Evolutionary conservation across 1,140 invertebrate genomes (phyloP), one percentile per base, ranked within the genome.

Genomic region (Cheumatopsyche charites): DNA sequence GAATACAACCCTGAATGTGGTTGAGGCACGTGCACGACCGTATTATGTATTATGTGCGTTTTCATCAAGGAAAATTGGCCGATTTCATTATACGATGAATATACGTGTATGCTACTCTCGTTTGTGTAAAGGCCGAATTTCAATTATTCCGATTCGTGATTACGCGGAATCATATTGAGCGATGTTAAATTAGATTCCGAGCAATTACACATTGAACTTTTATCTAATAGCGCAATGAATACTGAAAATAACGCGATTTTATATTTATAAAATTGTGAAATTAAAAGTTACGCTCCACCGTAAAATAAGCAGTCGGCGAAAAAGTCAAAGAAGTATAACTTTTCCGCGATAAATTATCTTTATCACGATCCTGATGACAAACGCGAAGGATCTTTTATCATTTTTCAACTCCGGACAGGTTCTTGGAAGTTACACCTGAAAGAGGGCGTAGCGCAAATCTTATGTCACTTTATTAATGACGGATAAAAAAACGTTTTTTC

Each of bases 331-430:
- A 4, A 23, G 21, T 9, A 7, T 25, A 58, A 25, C 55, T 58
- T 58, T 58, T 58, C 55, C 21, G 55, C 55, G 55, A 58, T 58
- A 58, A 58, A 58, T 58, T 58, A 58, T 58, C 55, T 58, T 58
- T 58, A 58, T 58, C 55, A 23, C 55, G 55, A 58, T 58, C 55
- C 55, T 26, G 55, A 25, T 58, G 55, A 58, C 55, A 58, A 58
- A 58, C 55, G 55, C 55, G 55, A 58, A 58, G 55, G 55, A 58
- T 58, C 55, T 58, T 58, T 58, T 58, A 58, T 58, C 55, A 58
- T 58, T 58, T 58, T 58, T 58, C 55, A 58, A 58, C 21, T 58
- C 21, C 21, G 55, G 55, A 58, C 55, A 58, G 55, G 55, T 58
- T 58, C 55, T 58, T 23, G 7, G 11, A 58, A 58, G 55, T 58